Conservation (phyloP, 2,797 vertebrate genomes). For the Acanthurus tractus region DNA sequence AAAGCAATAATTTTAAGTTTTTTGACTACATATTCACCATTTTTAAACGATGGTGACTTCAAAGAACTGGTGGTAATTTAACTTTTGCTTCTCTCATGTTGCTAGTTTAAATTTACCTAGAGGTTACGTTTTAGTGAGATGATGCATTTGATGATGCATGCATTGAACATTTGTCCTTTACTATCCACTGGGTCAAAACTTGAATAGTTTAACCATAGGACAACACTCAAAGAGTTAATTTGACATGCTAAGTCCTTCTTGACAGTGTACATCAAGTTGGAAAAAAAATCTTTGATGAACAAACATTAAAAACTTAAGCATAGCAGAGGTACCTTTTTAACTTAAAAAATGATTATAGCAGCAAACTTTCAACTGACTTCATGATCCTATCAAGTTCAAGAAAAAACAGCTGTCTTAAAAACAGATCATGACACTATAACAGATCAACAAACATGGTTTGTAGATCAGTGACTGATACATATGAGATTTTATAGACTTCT, state of each 20-base stretch:
- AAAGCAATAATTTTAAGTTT: background rate
- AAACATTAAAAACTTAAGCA: background rate
- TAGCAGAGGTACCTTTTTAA: background rate
- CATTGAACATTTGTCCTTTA: background rate
- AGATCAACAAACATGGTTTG: no score
- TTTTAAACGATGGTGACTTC: background rate
- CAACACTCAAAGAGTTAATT: background rate
- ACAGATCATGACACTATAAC: no score
- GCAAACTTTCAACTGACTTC: background rate
- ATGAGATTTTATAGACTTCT: no score
- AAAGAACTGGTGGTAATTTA: background rate
- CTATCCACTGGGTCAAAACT: background rate
- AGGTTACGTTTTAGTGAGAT: background rate
- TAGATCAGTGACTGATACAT: no score
- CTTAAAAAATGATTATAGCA: background rate
- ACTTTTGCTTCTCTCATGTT: background rate
- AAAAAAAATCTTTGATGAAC: background rate
- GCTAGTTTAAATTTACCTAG: background rate
- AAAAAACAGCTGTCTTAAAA: background rate
- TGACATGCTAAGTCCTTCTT: background rate
- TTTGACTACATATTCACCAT: background rate
- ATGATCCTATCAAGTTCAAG: background rate
- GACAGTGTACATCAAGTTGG: background rate
- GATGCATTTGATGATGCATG: no score
- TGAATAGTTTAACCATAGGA: background rate